Conservation (phyloP, 2,797 vertebrate species). For the Acipenser oxyrinchus region DNA sequence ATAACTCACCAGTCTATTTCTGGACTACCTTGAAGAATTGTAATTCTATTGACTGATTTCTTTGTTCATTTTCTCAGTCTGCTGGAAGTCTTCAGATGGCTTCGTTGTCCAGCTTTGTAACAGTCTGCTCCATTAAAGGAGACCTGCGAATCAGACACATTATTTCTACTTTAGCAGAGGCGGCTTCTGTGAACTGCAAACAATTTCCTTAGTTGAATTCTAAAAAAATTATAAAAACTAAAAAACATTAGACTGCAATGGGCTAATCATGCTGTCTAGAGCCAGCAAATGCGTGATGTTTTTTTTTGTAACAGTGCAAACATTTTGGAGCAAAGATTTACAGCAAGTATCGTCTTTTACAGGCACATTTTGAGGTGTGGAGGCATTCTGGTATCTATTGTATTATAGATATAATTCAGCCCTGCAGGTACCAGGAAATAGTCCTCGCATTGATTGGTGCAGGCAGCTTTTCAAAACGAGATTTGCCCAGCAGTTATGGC, state of each 20-base stretch:
- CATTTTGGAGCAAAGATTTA: not conserved
- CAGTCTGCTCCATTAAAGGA: too few relatives aligned
- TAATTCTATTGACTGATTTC: too few relatives aligned
- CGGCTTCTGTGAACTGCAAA: not conserved
- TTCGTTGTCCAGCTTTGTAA: too few relatives aligned
- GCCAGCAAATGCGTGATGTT: not conserved
- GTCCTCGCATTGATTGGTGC: conserved; percentile 51
- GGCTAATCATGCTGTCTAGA: not conserved
- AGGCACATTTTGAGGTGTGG: too few relatives aligned
- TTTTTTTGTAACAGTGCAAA: too few relatives aligned
- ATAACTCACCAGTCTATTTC: too few relatives aligned
- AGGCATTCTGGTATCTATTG: too few relatives aligned
- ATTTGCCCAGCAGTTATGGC: conserved; percentile 62
- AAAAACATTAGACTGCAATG: not conserved
- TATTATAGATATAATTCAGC: conserved; percentile 27
- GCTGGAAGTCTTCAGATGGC: too few relatives aligned
- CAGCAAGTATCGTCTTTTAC: too few relatives aligned
- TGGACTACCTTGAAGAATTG: too few relatives aligned
- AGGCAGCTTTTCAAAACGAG: conserved; percentile 70
- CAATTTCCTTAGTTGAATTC: not conserved
- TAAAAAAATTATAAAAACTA: not conserved
- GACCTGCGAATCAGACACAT: too few relatives aligned
- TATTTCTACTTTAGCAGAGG: not conserved
- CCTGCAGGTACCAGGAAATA: conserved; percentile 51
- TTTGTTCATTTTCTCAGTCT: too few relatives aligned